These are phyloP conservation scores for Mactra quadrangularis DNA, from an alignment of 1,140 invertebrate species.

Conservation along the genomic window DNA sequence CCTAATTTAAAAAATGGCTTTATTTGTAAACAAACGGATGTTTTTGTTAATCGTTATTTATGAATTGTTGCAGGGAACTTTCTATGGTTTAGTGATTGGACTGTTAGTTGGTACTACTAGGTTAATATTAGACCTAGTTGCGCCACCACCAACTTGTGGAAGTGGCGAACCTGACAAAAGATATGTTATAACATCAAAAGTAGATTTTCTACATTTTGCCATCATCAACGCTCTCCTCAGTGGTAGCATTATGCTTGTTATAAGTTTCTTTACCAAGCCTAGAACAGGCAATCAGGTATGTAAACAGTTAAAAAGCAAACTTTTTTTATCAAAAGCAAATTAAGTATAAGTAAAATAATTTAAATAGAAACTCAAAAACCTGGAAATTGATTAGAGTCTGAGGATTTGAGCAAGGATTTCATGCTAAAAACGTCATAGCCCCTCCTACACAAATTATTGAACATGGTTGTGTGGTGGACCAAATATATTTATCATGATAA, in stretches of 20 bases:
- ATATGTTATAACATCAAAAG: constrained; percentile 63
- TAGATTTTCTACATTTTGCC: constrained; percentile 81
- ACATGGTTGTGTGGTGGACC: no score
- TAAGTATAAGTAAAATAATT: background rate
- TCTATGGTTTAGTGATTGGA: constrained; percentile 85
- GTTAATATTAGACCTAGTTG: constrained; percentile 75
- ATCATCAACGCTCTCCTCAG: constrained; percentile 72
- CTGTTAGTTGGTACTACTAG: constrained; percentile 83
- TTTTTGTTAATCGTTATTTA: no score
- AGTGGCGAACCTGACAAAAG: constrained; percentile 67
- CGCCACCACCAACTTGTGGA: constrained; percentile 70
- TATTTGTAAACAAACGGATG: no score
- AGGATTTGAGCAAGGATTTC: no score
- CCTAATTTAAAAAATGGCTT: no score
- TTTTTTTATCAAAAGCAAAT: background rate
- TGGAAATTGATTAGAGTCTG: background rate
- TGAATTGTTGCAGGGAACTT: no score
- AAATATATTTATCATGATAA: no score
- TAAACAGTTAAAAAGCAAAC: background rate
- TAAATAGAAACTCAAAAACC: background rate
- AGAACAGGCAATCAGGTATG: constrained; percentile 64
- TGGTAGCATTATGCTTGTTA: constrained; percentile 66
- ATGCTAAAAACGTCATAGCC: no score
- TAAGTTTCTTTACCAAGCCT: constrained; percentile 75
- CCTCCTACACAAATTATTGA: no score